A percentile compares a stretch with the other conserved stretches of the same genome.
These are phyloP conservation scores for Novumbra hubbsi DNA, from an alignment of 2,797 vertebrate species.

Conservation along the genomic window DNA sequence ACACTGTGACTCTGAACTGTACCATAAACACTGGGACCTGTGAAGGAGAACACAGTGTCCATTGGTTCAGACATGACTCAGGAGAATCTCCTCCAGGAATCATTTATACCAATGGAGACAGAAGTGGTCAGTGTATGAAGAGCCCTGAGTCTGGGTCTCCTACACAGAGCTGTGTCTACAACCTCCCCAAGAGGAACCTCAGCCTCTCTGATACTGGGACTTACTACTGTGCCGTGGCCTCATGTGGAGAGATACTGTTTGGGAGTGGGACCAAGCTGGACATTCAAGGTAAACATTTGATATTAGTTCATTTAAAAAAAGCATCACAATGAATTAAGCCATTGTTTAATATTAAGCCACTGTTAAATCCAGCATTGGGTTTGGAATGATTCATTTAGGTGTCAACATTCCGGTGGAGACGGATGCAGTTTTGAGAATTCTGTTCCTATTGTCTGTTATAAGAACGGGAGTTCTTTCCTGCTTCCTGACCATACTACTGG, in stretches of 20 bases:
- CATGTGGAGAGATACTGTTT: conserved; percentile 10
- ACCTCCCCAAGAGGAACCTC: no score
- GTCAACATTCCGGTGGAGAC: neutral
- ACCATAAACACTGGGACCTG: conserved; percentile 4
- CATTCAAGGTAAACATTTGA: neutral
- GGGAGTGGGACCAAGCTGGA: neutral
- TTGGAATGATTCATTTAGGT: neutral
- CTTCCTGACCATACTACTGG: neutral
- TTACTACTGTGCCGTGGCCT: no score
- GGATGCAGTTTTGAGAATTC: neutral
- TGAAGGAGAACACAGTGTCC: conserved; percentile 6
- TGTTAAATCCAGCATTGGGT: neutral
- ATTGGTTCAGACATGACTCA: no score
- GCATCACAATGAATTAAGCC: neutral
- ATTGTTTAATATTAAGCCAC: neutral
- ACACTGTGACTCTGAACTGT: conserved; percentile 8
- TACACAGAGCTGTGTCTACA: no score
- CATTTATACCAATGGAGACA: no score
- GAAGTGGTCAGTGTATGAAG: no score
- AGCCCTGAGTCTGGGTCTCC: no score
- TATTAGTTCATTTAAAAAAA: neutral
- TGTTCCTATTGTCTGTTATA: neutral
- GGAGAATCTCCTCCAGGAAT: no score
- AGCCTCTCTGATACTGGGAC: no score
- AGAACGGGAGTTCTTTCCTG: conserved; percentile 1